Base-by-base conservation (phyloP, 2,797 vertebrate genomes). In the Scomberomorus guttatus region DNA sequence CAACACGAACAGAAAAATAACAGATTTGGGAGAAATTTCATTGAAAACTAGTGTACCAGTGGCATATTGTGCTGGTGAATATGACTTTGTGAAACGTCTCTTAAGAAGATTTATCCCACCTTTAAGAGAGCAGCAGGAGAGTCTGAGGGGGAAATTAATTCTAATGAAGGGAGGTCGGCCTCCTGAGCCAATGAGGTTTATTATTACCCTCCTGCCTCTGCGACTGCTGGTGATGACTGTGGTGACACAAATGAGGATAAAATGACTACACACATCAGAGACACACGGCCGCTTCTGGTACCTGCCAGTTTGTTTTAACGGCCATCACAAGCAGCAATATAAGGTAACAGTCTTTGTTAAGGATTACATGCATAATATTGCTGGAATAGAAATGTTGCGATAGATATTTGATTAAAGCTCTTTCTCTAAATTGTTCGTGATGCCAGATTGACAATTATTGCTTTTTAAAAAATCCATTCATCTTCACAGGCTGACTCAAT, bases 131-230 rank as follows among this genome's bases (percentile, higher is more conserved):
- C 86, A 85, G 84, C 83, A 27, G 52, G 68, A 71, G 71, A 61
- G 62, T 72, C 82, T 75, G 75, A 55, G 67, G 75, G 51, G 37
- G 63, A 85, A 89, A 90, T 88, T 29, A 86, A 90, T 85, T 84
- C 59, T 80, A 89, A 93, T 85, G 79, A 87, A 87, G 75, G 82
- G 59, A 73, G 80, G 75, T 54, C 17, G 42, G 56, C 74, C 75
- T 81, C 81, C 84, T 81, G 77, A 77, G 84, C 78, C 85, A 89
- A 92, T 87, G 87, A 84, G 75, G 60, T 84, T 82, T 90, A 85
- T 89, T 79, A 86, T 88, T 66, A 77, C 59, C 65, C 76, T 83
- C 73, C 87, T 72, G 74, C 83, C 51, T 82, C 70, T 62, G 83
- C 2, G 34, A 58, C 80, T 72, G 75, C 72, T 20, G 59, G 50